A percentile compares a stretch with the other conserved stretches of the same genome.
These are phyloP conservation scores for Eulemur coronatus DNA, from an alignment of 2,797 vertebrate genomes.

Conservation along the genomic window DNA sequence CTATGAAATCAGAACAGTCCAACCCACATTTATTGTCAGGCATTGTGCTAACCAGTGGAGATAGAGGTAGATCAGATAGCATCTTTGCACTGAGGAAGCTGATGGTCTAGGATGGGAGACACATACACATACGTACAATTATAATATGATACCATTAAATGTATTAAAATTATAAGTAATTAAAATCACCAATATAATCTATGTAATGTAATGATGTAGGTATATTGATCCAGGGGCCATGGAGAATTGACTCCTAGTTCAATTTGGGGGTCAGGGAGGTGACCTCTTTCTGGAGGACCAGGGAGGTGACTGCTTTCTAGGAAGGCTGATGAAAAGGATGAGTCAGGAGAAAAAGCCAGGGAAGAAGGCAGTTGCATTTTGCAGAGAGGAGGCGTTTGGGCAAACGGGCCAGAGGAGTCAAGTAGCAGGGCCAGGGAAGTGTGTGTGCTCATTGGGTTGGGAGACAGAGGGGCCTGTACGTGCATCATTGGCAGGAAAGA, in stretches of 20 bases:
- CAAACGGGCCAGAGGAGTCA: not conserved
- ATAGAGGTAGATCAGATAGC: not conserved
- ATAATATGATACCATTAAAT: not conserved
- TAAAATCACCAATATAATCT: not conserved
- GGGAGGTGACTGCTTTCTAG: not conserved
- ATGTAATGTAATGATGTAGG: not conserved
- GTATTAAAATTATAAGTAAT: not conserved
- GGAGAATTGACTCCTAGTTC: not conserved
- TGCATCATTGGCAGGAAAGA: not conserved
- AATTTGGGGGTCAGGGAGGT: not conserved
- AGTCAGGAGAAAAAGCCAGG: not conserved
- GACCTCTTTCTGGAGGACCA: not conserved
- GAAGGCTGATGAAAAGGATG: not conserved
- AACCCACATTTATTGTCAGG: not conserved
- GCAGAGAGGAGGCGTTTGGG: not conserved
- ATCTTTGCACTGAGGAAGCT: not conserved
- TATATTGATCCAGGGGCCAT: not conserved
- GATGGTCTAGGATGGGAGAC: not conserved
- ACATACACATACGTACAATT: not conserved
- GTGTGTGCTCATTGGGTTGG: not conserved
- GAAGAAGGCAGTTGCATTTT: not conserved
- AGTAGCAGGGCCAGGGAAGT: not conserved
- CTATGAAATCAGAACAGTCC: not conserved
- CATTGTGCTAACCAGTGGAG: not conserved
- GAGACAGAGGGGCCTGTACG: not conserved